These are phyloP conservation scores for Pemphigus obesinymphae DNA, from an alignment of 1,140 invertebrate species.

Conservation along the genomic window DNA sequence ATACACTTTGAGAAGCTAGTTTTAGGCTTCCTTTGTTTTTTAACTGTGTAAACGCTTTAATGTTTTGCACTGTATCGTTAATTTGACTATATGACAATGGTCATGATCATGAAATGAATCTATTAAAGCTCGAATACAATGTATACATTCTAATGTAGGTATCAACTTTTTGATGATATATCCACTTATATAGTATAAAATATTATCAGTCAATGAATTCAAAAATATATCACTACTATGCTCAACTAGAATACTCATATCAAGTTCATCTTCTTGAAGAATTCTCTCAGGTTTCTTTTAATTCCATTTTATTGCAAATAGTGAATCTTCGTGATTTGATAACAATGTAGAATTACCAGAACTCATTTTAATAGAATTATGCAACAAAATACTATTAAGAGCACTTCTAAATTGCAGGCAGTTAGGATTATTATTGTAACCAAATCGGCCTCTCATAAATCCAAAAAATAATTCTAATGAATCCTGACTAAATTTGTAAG, in stretches of 20 bases:
- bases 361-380: not conserved
- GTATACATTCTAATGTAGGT: not conserved
- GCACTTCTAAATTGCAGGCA: not conserved
- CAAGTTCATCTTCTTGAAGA: not conserved
- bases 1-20: not conserved
- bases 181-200: not conserved
- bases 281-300: not conserved
- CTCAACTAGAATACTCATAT: not conserved
- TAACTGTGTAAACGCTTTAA: not conserved
- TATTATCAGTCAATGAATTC: constrained; percentile 1
- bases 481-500: constrained; percentile 30
- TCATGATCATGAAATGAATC: not conserved
- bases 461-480: constrained; percentile 7
- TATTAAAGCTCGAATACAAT: not conserved
- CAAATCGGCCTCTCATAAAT: not conserved
- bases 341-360: not conserved
- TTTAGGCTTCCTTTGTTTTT: too few species aligned
- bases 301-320: constrained; percentile 22
- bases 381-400: not conserved
- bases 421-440: constrained; percentile 12
- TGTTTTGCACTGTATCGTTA: not conserved
- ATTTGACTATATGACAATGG: not conserved
- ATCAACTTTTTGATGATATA: not conserved
- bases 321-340: not conserved
- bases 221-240: not conserved